Base-by-base conservation (phyloP, 2,888 invertebrate genomes). In the Melieria picta region DNA sequence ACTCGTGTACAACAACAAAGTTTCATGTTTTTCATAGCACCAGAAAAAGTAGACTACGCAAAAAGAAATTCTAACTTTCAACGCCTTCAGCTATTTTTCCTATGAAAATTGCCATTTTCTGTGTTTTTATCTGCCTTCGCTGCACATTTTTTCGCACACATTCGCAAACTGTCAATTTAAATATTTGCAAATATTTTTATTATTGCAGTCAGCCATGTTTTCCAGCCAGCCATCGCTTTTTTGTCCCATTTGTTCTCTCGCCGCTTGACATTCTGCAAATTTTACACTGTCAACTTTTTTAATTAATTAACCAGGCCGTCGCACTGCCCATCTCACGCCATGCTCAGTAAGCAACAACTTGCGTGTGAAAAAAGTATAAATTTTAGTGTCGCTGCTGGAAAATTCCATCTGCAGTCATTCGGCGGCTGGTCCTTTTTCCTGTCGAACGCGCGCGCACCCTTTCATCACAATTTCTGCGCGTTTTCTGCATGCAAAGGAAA, bases 161-260 rank as follows among this genome's bases (percentile, higher is more conserved):
- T 55, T 68, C 45, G 74, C 79, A 82, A 82, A 82, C 83, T 82
- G 82, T 80, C 80, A 82, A 82, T 82, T 83, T 81, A 82, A 82
- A 82, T 81, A 83, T 83, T 82, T 81, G 77, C 77, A 83, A 81
- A 79, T 80, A 80, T 82, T 81, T 82, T 77, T 80, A 80, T 78
- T 79, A 79, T 42, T 57, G 75, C 74, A 75, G 68, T 50, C 55
- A 60, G 71, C 75, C 66, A 13, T 43, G 65, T 60, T 16, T 57
- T 57, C 9, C 62, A 50, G 50, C 48, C 42, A 43, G 4, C 13
- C 7, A 47, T 16, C 50, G 42, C 50, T 63, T 63, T 63, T 48
- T 7, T 4, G n/a, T 4, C 13, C 4, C 4, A 5, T 50, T 58
- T 65, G 46, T 71, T 65, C 60, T 61, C 71, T 55, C 50, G 64